These are phyloP conservation scores for Choristoneura rosaceana DNA, from an alignment of 2,888 invertebrate genomes.

Conservation along the genomic window DNA sequence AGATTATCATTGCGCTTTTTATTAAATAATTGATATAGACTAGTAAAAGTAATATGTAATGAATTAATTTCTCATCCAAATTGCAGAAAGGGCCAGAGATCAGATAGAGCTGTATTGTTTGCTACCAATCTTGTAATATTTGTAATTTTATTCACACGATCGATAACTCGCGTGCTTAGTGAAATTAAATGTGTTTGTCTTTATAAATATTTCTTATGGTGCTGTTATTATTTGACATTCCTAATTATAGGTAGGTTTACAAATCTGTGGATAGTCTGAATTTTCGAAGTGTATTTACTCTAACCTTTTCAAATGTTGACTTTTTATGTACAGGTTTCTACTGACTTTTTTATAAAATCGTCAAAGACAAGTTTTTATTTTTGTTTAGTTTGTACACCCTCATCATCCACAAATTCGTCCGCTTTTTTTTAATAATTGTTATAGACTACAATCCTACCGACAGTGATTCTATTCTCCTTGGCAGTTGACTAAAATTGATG, in stretches of 20 bases:
- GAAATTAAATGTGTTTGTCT: neutral
- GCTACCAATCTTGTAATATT: neutral
- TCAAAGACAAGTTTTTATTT: neutral
- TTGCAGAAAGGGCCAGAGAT: too few relatives aligned
- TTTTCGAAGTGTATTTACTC: constrained; percentile 62
- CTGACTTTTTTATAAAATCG: constrained; percentile 1
- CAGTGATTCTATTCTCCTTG: too few relatives aligned
- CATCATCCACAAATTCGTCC: too few relatives aligned
- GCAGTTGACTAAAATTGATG: too few relatives aligned
- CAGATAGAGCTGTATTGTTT: too few relatives aligned
- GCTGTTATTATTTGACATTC: constrained; percentile 24
- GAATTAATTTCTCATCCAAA: too few relatives aligned
- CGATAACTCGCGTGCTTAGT: neutral
- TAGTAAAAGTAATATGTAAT: too few relatives aligned
- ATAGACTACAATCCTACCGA: too few relatives aligned
- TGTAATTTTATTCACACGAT: neutral
- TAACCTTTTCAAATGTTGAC: constrained; percentile 47
- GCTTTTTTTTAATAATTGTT: too few relatives aligned
- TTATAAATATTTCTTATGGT: neutral
- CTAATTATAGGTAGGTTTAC: constrained; percentile 43
- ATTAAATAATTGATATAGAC: too few relatives aligned
- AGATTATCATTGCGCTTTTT: too few relatives aligned
- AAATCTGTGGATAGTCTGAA: constrained; percentile 55
- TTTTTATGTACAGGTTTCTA: constrained; percentile 3
- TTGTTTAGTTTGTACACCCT: neutral